Conservation (phyloP, 2,113 vertebrate species). For the Lanius ludovicianus region DNA sequence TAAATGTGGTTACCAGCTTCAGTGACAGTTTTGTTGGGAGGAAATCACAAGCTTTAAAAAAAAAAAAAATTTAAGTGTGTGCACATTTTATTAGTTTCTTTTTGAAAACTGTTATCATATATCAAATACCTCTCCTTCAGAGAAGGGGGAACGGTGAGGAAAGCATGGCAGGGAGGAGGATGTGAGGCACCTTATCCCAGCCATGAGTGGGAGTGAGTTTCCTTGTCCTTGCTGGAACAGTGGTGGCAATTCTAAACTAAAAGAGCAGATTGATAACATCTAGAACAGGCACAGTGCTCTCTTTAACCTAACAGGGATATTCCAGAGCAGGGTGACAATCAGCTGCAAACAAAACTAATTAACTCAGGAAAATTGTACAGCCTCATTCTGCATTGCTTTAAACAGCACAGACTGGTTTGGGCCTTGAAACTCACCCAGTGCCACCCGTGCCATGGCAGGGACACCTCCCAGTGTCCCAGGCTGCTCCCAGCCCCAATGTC, state of each 20-base stretch:
- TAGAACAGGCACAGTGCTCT: background rate
- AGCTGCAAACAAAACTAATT: slow-evolving; percentile 13
- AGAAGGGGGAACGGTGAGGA: background rate
- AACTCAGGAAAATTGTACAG: background rate
- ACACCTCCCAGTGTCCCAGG: rapidly evolving
- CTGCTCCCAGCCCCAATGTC: rapidly evolving
- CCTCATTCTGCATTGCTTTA: background rate
- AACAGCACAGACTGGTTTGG: background rate
- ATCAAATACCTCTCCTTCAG: background rate
- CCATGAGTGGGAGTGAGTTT: slow-evolving; percentile 26
- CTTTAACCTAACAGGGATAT: background rate
- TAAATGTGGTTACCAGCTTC: slow-evolving; percentile 16
- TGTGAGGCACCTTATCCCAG: slow-evolving; percentile 16
- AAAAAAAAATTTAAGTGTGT: background rate
- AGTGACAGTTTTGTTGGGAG: slow-evolving; percentile 31
- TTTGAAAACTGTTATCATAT: background rate
- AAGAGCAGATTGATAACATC: background rate
- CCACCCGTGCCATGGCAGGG: background rate
- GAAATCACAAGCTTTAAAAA: slow-evolving; percentile 37
- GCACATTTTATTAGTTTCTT: slow-evolving; percentile 19
- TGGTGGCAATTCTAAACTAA: slow-evolving; percentile 15
- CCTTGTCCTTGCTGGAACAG: slow-evolving; percentile 2
- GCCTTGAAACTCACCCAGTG: rapidly evolving
- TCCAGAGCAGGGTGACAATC: background rate
- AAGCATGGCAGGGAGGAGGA: background rate